Base-by-base conservation (phyloP, 2,888 invertebrate genomes). In the Seira ritae region DNA sequence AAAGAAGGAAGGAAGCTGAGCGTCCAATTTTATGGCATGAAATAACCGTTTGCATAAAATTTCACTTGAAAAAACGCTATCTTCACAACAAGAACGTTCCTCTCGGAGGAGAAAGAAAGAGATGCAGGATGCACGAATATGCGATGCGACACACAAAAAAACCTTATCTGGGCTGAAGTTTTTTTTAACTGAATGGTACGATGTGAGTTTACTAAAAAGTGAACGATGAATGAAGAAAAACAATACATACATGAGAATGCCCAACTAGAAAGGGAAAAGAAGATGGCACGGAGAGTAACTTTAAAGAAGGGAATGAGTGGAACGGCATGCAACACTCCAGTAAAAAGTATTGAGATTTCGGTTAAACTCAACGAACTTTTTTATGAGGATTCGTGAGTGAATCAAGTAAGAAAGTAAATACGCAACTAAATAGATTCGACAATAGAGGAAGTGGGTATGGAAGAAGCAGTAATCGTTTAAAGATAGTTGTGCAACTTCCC, bases 21-120 rank as follows among this genome's bases (percentile, higher is more conserved):
- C 76, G 82, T 73, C 77, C 76, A 70, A 82, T 77, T 82, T 82
- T 82, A 82, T 82, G 73, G 77, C 62, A 46, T 15, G 42, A 82
- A 82, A 82, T 82, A 82, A 82, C 82, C 76, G 82, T 82, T 82
- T 82, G 82, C 82, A 82, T 82, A 82, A 82, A 82, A 82, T 82
- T 82, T 82, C 82, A 82, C 82, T 82, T 82, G 77, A 76, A 82
- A 76, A 77, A 62, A 60, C 50, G 12, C 50, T 50, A 50, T 50
- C 72, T 70, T 24, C 62, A 81, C 50, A 76, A 50, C 67, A 31
- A 65, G 15, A 75, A 65, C 6, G 72, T 15, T 50, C 50, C 10
- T 12, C 37, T 42, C 24, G 24, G 62, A 10, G 60, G 69, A 69
- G 6, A 46, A 75, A 37, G 42, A 75, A 46, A 67, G 46, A 66